phyloP scores from a whole-genome alignment of 1,140 invertebrate genomes.

The Tetragonula clypearis region DNA sequence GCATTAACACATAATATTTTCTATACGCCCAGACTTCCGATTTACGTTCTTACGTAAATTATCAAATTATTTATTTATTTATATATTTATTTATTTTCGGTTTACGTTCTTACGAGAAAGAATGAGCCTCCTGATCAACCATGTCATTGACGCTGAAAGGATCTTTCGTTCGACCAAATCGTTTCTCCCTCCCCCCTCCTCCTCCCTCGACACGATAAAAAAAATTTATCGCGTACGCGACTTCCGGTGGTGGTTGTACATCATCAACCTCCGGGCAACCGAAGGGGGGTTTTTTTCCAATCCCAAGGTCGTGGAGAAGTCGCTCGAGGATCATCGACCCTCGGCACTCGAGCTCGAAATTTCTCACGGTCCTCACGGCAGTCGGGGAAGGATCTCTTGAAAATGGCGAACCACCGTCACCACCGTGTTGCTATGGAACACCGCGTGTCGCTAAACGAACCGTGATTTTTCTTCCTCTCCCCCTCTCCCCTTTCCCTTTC shows the following conservation, averaged over 20 bases:
- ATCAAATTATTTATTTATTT: too few species aligned
- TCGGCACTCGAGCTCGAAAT: constrained; percentile 24
- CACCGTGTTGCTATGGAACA: neutral
- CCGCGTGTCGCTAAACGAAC: constrained; percentile 33
- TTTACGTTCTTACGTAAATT: too few species aligned
- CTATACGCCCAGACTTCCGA: neutral
- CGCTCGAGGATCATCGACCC: constrained; percentile 59
- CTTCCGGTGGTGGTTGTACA: constrained; percentile 23
- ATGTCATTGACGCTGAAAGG: neutral
- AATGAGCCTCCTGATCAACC: neutral
- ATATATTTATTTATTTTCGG: too few species aligned
- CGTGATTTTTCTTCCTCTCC: constrained; percentile 31
- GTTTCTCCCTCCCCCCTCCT: neutral
- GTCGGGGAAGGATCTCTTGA: constrained; percentile 33
- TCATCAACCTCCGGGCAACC: constrained; percentile 4
- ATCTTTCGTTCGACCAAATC: neutral
- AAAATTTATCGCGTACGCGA: neutral
- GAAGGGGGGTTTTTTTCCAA: neutral
- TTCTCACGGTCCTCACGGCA: constrained; percentile 46
- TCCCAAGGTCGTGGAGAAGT: constrained; percentile 49
- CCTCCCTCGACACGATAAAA: too few species aligned
- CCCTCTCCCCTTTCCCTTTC: neutral
- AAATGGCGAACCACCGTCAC: constrained; percentile 34
- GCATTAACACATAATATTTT: neutral
- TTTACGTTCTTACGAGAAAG: too few species aligned